Percentiles rank a stretch among this genome's conserved stretches.
Conservation (phyloP, 2,888 invertebrate species). For the Ormyrus rosae region DNA sequence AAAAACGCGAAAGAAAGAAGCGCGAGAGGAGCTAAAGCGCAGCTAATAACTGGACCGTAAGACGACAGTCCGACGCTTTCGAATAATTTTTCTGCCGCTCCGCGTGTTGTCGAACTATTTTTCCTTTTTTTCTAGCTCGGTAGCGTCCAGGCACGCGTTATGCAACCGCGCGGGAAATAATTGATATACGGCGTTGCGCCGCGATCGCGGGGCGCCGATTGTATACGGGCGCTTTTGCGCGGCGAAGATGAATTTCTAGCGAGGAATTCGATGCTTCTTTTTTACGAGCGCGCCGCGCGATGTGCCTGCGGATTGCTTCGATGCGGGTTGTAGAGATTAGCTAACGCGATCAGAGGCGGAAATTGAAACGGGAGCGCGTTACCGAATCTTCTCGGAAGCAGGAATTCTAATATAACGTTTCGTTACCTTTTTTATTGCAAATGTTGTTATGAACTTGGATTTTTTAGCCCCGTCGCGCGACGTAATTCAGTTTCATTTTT, state of each 20-base stretch:
- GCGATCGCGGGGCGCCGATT: too few relatives aligned
- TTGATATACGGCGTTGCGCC: too few relatives aligned
- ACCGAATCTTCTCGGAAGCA: slow-evolving; percentile 30
- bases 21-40: background rate
- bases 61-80: background rate
- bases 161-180: background rate
- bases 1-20: background rate
- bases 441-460: too few relatives aligned
- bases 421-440: background rate
- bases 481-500: too few relatives aligned
- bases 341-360: slow-evolving; percentile 8
- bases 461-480: too few relatives aligned
- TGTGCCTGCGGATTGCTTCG: slow-evolving; percentile 12
- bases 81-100: slow-evolving; percentile 2
- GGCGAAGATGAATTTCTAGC: slow-evolving; percentile 25
- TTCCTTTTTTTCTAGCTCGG: background rate
- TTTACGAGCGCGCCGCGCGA: background rate
- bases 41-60: slow-evolving; percentile 33
- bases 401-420: slow-evolving; percentile 12
- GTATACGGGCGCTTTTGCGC: background rate
- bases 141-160: background rate
- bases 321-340: background rate
- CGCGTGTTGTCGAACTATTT: background rate
- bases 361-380: slow-evolving; percentile 21
- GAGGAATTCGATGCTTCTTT: background rate